These are phyloP conservation scores for Temnothorax nylanderi DNA, from an alignment of 1,140 invertebrate genomes.

Conservation along the genomic window DNA sequence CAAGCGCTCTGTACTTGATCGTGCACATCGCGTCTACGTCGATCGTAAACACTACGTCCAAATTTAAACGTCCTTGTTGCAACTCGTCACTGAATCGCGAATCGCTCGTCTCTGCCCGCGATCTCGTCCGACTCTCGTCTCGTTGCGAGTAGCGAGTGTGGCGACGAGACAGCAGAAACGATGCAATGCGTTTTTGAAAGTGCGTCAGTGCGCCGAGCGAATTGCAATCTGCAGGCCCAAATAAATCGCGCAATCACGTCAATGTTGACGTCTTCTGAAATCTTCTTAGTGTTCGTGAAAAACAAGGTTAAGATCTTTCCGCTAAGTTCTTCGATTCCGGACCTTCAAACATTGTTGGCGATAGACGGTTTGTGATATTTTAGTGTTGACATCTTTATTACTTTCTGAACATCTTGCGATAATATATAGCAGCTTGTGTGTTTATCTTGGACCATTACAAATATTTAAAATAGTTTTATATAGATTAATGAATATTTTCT, in stretches of 20 bases:
- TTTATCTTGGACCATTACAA: slow-evolving; percentile 4
- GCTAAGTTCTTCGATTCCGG: neutral
- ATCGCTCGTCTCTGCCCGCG: slow-evolving; percentile 29
- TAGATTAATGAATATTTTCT: neutral
- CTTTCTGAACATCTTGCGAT: neutral
- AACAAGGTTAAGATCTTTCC: neutral
- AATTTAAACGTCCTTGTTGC: slow-evolving; percentile 67
- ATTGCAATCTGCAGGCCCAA: neutral
- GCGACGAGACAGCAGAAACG: neutral
- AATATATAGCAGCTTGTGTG: neutral
- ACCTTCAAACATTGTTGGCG: neutral
- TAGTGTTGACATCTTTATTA: slow-evolving; percentile 16
- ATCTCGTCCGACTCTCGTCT: neutral
- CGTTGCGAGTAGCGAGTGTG: neutral
- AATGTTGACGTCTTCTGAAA: neutral
- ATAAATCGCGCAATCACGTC: slow-evolving; percentile 1
- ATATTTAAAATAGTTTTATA: neutral
- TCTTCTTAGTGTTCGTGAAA: neutral
- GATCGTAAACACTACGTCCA: slow-evolving; percentile 64
- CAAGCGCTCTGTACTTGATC: slow-evolving; percentile 20
- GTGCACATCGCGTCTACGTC: slow-evolving; percentile 22
- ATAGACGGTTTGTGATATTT: slow-evolving; percentile 25
- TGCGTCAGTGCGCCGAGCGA: neutral
- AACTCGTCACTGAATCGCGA: slow-evolving; percentile 32
- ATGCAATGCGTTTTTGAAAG: slow-evolving; percentile 4